Conservation (phyloP, 64 coral and sea anemone genomes). For the Cladopsammia gracilis region DNA sequence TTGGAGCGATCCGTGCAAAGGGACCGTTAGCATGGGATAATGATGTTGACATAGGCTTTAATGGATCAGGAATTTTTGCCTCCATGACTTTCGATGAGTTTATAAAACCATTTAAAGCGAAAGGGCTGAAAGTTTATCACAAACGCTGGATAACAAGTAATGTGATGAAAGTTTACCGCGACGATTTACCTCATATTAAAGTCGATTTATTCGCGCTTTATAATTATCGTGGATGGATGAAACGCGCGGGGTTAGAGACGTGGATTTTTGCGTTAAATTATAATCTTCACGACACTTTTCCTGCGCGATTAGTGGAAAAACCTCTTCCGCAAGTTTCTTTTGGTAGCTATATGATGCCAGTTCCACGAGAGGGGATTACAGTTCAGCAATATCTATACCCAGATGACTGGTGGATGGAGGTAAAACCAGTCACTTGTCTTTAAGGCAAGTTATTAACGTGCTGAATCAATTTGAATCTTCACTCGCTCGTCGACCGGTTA, state of each 20-base stretch:
- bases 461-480: too few species aligned
- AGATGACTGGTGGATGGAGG: conserved; percentile 5
- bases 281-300: conserved; percentile 16
- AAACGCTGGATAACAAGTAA: conserved; percentile 10
- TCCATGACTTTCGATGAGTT: conserved; percentile 1
- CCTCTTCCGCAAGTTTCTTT: neutral
- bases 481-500: too few species aligned
- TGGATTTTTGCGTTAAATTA: conserved; percentile 23
- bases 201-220: conserved; percentile 37
- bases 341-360: neutral
- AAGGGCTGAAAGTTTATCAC: conserved; percentile 23
- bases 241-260: neutral
- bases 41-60: conserved; percentile 71
- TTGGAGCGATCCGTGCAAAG: conserved; percentile 25
- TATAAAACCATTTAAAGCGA: neutral
- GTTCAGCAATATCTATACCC: conserved; percentile 9
- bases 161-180: conserved; percentile 9
- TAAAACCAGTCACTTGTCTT: conserved; percentile 5
- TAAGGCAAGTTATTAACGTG: too few species aligned
- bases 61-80: neutral
- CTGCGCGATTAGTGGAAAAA: conserved; percentile 10
- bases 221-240: conserved; percentile 24
- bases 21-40: conserved; percentile 73
- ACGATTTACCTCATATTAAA: conserved; percentile 13
- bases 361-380: conserved; percentile 3